phyloP scores from a whole-genome alignment of 2,888 invertebrate genomes.

The Drosophila helvetica region DNA sequence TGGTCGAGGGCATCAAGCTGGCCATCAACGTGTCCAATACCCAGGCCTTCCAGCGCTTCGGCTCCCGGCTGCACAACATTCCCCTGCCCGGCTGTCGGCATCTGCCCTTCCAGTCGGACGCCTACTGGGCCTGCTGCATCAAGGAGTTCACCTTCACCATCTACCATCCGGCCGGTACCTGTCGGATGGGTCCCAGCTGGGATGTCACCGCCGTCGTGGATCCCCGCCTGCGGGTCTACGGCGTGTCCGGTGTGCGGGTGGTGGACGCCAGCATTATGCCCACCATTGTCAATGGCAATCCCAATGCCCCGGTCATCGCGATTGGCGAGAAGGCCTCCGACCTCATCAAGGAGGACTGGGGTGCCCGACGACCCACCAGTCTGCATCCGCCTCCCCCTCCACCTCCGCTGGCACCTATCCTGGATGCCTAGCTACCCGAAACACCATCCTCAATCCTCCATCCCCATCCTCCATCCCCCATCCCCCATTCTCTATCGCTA shows the following conservation, averaged over 20 bases:
- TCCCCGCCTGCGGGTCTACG: slow-evolving; percentile 90
- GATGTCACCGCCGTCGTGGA: slow-evolving; percentile 93
- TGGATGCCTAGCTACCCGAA: not conserved
- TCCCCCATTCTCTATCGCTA: slow-evolving; percentile 24
- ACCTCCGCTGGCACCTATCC: not conserved
- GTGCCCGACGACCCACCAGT: slow-evolving; percentile 71
- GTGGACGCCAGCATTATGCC: slow-evolving; percentile 96
- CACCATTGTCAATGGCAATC: slow-evolving; percentile 93
- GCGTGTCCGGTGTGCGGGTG: slow-evolving; percentile 90
- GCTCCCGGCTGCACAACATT: slow-evolving; percentile 90
- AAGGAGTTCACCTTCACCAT: slow-evolving; percentile 93
- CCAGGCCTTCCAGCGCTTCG: slow-evolving; percentile 91
- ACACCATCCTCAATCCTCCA: slow-evolving; percentile 3
- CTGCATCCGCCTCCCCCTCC: not conserved
- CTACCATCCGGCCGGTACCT: slow-evolving; percentile 93
- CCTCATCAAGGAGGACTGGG: slow-evolving; percentile 95
- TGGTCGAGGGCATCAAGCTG: slow-evolving; percentile 93
- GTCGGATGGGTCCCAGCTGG: slow-evolving; percentile 92
- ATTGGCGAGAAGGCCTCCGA: slow-evolving; percentile 95
- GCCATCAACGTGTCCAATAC: slow-evolving; percentile 92
- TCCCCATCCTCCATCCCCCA: not conserved
- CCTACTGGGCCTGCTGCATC: slow-evolving; percentile 94
- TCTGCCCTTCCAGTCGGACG: slow-evolving; percentile 89
- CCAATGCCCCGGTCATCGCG: slow-evolving; percentile 95
- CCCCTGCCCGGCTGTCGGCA: slow-evolving; percentile 93